Conservation (phyloP, 2,113 vertebrate genomes). For the Lophura nycthemera region DNA sequence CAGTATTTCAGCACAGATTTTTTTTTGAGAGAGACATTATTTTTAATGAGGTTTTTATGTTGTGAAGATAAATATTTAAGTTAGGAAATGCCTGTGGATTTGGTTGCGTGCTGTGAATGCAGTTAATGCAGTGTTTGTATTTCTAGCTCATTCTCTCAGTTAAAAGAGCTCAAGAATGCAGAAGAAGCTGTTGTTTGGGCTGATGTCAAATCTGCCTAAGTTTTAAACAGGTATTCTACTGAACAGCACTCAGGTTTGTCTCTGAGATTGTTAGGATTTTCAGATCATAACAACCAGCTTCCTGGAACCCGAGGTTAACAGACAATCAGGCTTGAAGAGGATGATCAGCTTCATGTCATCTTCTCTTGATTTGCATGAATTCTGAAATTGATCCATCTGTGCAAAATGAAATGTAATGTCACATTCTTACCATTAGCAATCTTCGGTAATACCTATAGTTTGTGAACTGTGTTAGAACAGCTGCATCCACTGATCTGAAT, state of each 20-base stretch:
- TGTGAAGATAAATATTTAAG: neutral
- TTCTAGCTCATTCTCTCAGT: neutral
- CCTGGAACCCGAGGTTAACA: neutral
- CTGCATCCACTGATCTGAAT: neutral
- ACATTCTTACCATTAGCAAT: neutral
- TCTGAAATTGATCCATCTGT: neutral
- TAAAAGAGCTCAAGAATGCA: neutral
- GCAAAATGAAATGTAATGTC: neutral
- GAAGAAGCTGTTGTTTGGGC: neutral
- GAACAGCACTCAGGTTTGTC: neutral
- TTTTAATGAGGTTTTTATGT: neutral
- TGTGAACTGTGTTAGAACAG: neutral
- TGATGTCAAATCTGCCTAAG: neutral
- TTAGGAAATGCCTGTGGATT: neutral
- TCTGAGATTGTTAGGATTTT: neutral
- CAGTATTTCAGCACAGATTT: neutral
- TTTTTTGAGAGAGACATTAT: neutral
- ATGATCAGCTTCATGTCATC: neutral
- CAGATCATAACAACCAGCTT: neutral
- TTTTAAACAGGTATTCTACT: neutral
- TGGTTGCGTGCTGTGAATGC: neutral
- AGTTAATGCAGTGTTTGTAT: neutral
- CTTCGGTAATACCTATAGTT: neutral
- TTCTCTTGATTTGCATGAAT: neutral
- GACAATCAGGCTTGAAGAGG: neutral